These are phyloP conservation scores for Cheilosia vulpina DNA, from an alignment of 2,888 invertebrate species.

Conservation along the genomic window DNA sequence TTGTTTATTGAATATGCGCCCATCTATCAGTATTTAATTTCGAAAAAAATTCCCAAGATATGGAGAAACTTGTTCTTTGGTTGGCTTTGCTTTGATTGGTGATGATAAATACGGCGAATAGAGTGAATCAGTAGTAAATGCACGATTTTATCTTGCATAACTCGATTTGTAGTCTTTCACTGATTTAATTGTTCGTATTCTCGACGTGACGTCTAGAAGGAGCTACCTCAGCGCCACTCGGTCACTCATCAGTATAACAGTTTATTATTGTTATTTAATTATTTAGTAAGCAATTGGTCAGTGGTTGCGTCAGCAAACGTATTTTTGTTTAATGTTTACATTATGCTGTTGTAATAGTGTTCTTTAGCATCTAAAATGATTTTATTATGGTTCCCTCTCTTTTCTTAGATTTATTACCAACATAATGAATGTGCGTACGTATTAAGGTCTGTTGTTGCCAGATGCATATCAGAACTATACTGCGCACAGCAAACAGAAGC, in stretches of 20 bases:
- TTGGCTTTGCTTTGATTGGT: not conserved
- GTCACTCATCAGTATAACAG: slow-evolving; percentile 2
- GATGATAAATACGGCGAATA: not conserved
- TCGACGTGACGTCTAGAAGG: not conserved
- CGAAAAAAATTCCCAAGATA: not conserved
- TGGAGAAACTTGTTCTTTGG: not conserved
- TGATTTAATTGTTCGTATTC: not conserved
- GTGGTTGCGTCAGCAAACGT: not conserved
- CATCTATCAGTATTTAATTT: not conserved
- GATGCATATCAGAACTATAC: no score
- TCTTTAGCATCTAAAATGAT: not conserved
- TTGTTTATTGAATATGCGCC: not conserved
- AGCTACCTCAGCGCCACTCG: not conserved
- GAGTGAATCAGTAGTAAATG: slow-evolving; percentile 1
- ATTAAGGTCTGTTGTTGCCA: no score
- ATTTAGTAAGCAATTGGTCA: not conserved
- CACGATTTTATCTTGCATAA: not conserved
- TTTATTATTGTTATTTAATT: not conserved
- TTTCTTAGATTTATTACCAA: not conserved
- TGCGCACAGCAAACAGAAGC: no score
- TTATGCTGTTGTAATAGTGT: not conserved
- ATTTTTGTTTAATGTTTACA: not conserved
- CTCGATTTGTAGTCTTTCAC: not conserved
- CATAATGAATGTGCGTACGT: no score
- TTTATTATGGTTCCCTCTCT: not conserved